Percentiles rank a stretch among this genome's conserved stretches.
Conservation (phyloP, 2,113 vertebrate genomes). For the Lepus timidus region DNA sequence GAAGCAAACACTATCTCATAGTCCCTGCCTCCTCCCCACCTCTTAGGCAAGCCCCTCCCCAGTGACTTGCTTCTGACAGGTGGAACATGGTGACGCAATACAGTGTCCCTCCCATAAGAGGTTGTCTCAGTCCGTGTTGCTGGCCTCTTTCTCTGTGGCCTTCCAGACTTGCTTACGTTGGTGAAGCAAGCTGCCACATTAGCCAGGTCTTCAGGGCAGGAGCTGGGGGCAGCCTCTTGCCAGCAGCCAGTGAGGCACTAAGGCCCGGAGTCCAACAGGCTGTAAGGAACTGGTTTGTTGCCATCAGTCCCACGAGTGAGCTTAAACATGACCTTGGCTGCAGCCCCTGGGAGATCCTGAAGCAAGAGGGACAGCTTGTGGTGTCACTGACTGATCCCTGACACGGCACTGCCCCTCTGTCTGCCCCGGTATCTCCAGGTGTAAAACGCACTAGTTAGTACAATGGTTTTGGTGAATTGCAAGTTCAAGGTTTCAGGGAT, state of each 20-base stretch:
- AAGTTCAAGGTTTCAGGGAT: background rate
- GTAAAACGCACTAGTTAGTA: background rate
- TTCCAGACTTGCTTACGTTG: background rate
- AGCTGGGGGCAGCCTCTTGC: background rate
- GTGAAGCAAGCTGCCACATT: background rate
- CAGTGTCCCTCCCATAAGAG: background rate
- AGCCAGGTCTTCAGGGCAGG: background rate
- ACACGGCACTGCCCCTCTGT: background rate
- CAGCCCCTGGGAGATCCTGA: background rate
- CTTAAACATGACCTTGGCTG: background rate
- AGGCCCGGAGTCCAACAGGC: background rate
- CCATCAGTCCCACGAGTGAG: background rate
- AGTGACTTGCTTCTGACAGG: background rate
- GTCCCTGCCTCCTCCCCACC: no score
- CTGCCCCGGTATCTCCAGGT: slow-evolving; percentile 1
- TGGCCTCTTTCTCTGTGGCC: background rate
- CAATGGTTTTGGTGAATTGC: background rate
- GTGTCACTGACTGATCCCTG: background rate
- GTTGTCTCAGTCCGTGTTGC: background rate
- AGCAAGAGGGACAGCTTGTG: background rate
- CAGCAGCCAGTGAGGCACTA: background rate
- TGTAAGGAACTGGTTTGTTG: background rate
- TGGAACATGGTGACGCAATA: background rate
- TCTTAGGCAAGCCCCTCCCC: background rate
- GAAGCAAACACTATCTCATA: no score